Percentiles rank a stretch among this genome's conserved stretches.
These are phyloP conservation scores for Myrmophylax atrothorax DNA, from an alignment of 2,113 vertebrate species.

Conservation along the genomic window DNA sequence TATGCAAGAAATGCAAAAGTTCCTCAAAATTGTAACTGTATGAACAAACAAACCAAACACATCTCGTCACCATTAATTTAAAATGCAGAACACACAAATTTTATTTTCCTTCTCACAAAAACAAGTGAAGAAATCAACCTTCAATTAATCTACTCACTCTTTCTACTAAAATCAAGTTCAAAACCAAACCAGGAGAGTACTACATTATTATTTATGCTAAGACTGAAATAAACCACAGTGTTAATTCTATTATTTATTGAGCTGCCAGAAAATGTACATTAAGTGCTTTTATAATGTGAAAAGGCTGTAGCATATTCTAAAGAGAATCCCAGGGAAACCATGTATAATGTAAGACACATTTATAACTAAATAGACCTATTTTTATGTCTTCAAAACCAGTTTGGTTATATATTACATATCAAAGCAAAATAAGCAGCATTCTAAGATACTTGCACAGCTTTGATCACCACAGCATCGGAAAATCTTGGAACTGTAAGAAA, in stretches of 20 bases:
- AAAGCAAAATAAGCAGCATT: not conserved
- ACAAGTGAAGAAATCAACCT: not conserved
- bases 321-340: not conserved
- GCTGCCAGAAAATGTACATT: not conserved
- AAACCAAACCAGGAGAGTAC: not conserved
- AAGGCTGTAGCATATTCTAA: not conserved
- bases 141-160: not conserved
- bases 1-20: not conserved
- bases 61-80: not conserved
- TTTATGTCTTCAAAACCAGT: not conserved
- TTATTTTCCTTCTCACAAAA: not conserved
- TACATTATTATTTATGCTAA: not conserved
- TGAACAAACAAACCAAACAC: not conserved
- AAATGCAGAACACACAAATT: not conserved
- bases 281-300: not conserved
- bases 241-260: not conserved
- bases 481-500: not conserved
- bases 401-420: not conserved
- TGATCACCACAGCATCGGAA: not conserved
- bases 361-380: not conserved
- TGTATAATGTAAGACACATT: not conserved
- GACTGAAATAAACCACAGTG: not conserved
- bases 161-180: not conserved
- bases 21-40: not conserved
- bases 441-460: not conserved